Percentiles rank a stretch among this genome's conserved stretches.
Conservation (phyloP, 2,113 vertebrate genomes). For the Barbus barbus region DNA sequence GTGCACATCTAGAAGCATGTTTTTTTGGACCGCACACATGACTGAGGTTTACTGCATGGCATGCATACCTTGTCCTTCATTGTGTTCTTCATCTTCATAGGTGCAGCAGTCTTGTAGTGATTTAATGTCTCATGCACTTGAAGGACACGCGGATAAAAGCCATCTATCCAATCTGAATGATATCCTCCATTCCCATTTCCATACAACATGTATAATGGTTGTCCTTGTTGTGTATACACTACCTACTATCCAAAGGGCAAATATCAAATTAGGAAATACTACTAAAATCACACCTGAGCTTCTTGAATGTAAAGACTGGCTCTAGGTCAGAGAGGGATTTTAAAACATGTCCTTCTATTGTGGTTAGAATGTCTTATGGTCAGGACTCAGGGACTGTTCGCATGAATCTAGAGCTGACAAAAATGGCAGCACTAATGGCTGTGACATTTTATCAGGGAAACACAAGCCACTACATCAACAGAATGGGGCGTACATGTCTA, state of each 20-base stretch:
- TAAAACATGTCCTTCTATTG: background rate
- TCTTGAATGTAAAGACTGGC: background rate
- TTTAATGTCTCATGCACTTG: constrained; percentile 58
- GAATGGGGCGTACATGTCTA: constrained; percentile 53
- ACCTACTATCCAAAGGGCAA: constrained; percentile 24
- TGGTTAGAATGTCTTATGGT: constrained; percentile 21
- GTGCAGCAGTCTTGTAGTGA: constrained; percentile 34
- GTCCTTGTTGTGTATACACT: constrained; percentile 6
- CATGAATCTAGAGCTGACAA: constrained; percentile 1
- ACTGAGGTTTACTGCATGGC: constrained; percentile 17
- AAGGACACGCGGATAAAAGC: constrained; percentile 58
- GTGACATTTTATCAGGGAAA: constrained; percentile 46
- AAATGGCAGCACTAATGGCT: constrained; percentile 38
- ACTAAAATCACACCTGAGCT: background rate
- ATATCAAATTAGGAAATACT: constrained; percentile 1
- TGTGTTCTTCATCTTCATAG: constrained; percentile 46
- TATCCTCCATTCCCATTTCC: background rate
- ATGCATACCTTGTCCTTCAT: constrained; percentile 30
- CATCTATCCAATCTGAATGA: constrained; percentile 41
- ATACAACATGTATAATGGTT: background rate
- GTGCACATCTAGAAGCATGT: constrained; percentile 10
- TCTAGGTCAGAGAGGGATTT: background rate
- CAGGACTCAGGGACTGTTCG: background rate
- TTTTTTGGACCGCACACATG: background rate
- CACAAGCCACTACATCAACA: constrained; percentile 51